Base-by-base conservation (phyloP, 2,797 vertebrate genomes). In the Lacerta bilineata region DNA sequence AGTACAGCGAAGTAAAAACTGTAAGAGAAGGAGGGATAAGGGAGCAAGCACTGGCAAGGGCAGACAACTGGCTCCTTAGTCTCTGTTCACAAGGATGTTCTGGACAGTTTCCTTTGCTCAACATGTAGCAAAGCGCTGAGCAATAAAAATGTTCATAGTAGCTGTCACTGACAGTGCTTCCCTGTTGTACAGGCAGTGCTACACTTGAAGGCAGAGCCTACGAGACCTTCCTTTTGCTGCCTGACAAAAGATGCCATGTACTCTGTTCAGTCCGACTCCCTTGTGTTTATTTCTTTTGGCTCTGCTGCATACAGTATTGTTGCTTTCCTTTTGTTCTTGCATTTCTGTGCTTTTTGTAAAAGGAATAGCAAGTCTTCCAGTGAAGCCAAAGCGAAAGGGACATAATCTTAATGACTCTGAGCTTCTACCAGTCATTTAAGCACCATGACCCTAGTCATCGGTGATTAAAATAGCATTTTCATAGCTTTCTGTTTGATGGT, bases 151-250 rank as follows among this genome's bases (percentile, higher is more conserved):
- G 36, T 55, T 61, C 18, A 59, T 36, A 41, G 29, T 84, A 71
- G 50, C 74, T 36, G 39, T 23, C 61, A 13, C 25, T 84, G 83
- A 74, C n/a, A 29, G 87, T 86, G 68, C 33, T 74, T 79, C 25
- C 81, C 36, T 78, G 20, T 55, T 0, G 0, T 36, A 0, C 84
- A 17, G 39, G 79, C 11, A 43, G n/a, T 83, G 29, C 59, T 59
- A 46, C 3, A 80, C 55, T 59, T 66, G 87, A 89, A 88, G 64
- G 80, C 87, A 8, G 1, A 50, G 43, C 81, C 88, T 80, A 4
- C 77, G 61, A 91, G 83, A 89, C 15, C 29, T 78, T 80, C 68
- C 20, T 89, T 87, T 87, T 69, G 77, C 87, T 89, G 75, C 87
- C 81, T 85, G 68, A 81, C 68, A 88, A 77, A 27, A 72, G 72